Percentiles rank a stretch among this genome's conserved stretches.
These are phyloP conservation scores for Phalera bucephala DNA, from an alignment of 2,888 invertebrate species.

Conservation along the genomic window DNA sequence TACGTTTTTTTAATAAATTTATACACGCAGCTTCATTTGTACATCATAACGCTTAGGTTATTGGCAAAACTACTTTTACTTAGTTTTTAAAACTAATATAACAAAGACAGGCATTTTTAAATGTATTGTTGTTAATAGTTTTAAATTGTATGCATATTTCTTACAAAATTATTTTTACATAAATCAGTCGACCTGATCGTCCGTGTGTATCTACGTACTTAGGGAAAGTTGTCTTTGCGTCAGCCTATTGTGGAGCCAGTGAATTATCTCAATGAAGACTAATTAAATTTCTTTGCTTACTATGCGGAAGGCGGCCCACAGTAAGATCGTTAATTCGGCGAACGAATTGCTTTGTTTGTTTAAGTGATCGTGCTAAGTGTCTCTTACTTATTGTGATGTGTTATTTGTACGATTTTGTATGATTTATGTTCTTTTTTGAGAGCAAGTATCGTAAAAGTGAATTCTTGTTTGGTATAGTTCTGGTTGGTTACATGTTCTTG, in stretches of 20 bases:
- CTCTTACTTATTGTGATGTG: conserved; percentile 22
- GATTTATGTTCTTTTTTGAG: not conserved
- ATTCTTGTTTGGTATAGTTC: no score
- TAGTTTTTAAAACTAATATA: no score
- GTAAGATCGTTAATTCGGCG: conserved; percentile 52
- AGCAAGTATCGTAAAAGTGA: no score
- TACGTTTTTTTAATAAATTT: no score
- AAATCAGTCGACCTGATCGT: not conserved
- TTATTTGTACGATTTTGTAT: not conserved
- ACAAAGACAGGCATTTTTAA: no score
- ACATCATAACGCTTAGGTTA: no score
- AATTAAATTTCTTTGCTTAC: conserved; percentile 73
- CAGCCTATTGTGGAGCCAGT: conserved; percentile 62
- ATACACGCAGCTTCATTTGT: no score
- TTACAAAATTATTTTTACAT: no score
- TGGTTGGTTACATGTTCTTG: no score
- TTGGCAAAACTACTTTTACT: no score
- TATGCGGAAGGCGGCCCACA: conserved; percentile 50
- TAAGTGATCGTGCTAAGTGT: conserved; percentile 43
- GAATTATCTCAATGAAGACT: conserved; percentile 72
- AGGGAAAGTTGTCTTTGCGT: conserved; percentile 59
- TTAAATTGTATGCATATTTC: no score
- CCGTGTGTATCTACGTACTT: conserved; percentile 39
- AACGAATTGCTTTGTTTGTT: conserved; percentile 59
- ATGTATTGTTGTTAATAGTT: no score